These are phyloP conservation scores for Esox masquinongy DNA, from an alignment of 2,797 vertebrate species.

Conservation along the genomic window DNA sequence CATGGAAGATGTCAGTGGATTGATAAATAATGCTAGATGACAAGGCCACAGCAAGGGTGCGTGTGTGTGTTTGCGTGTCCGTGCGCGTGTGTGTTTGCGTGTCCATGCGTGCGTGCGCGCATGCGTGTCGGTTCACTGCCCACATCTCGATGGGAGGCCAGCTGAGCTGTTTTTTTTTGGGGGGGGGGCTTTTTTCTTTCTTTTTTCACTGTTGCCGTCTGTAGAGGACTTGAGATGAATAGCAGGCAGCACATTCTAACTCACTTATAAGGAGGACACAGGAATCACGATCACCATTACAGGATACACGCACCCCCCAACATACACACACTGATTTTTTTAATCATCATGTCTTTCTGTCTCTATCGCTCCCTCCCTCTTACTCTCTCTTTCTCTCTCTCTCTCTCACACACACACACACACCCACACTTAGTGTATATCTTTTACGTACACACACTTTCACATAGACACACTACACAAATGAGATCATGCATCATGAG, in stretches of 20 bases:
- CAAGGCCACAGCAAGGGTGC: conserved; percentile 1
- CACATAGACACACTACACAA: conserved; percentile 7
- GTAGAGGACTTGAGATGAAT: conserved; percentile 11
- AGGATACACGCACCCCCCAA: too few relatives aligned
- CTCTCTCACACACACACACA: too few relatives aligned
- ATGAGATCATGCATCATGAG: conserved; percentile 20
- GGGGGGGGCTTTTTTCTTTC: neutral
- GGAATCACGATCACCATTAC: too few relatives aligned
- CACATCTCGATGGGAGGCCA: neutral
- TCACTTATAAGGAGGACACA: conserved; percentile 10
- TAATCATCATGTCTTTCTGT: too few relatives aligned
- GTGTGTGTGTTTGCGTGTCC: neutral
- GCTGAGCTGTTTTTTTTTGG: neutral
- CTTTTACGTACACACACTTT: too few relatives aligned
- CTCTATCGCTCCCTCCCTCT: too few relatives aligned
- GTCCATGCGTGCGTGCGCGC: neutral
- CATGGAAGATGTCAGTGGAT: conserved; percentile 9
- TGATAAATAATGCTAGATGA: conserved; percentile 21
- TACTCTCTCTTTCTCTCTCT: too few relatives aligned
- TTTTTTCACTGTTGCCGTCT: neutral
- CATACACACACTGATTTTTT: too few relatives aligned
- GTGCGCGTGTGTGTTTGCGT: neutral
- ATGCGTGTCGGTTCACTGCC: too few relatives aligned
- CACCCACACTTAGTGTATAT: too few relatives aligned
- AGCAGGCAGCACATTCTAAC: conserved; percentile 10